Conservation (phyloP, 2,113 vertebrate species). For the Pseudopipra pipra region DNA sequence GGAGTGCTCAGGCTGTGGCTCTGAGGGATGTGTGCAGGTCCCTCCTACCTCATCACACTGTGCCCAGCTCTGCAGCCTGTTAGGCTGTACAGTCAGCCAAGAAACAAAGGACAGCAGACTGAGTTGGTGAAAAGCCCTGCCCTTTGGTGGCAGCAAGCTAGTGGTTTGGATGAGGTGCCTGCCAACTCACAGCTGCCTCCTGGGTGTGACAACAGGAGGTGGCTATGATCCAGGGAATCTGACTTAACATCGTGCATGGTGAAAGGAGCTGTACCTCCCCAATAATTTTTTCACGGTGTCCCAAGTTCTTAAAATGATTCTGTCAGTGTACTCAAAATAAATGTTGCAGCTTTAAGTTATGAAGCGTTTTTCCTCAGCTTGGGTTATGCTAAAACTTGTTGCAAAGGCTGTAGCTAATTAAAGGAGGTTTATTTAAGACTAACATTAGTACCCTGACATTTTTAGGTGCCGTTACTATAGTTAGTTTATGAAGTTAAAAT, state of each 20-base stretch:
- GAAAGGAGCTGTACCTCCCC: background rate
- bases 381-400: background rate
- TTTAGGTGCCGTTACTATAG: background rate
- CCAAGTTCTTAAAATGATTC: background rate
- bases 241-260: fast-evolving
- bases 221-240: background rate
- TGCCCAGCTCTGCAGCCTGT: background rate
- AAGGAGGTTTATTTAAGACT: background rate
- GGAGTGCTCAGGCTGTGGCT: background rate
- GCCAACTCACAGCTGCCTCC: background rate
- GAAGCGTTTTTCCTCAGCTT: background rate
- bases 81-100: background rate
- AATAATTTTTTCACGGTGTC: background rate
- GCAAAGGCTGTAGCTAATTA: background rate
- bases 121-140: background rate
- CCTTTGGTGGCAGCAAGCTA: fast-evolving
- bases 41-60: fast-evolving
- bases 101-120: background rate
- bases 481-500: background rate
- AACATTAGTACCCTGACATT: background rate
- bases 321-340: background rate
- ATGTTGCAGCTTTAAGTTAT: background rate
- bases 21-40: background rate
- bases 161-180: too few species aligned
- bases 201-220: background rate